Conservation (phyloP, 37 sponge, comb jelly and placozoan genomes). For the Cliona cf. orientalis region DNA sequence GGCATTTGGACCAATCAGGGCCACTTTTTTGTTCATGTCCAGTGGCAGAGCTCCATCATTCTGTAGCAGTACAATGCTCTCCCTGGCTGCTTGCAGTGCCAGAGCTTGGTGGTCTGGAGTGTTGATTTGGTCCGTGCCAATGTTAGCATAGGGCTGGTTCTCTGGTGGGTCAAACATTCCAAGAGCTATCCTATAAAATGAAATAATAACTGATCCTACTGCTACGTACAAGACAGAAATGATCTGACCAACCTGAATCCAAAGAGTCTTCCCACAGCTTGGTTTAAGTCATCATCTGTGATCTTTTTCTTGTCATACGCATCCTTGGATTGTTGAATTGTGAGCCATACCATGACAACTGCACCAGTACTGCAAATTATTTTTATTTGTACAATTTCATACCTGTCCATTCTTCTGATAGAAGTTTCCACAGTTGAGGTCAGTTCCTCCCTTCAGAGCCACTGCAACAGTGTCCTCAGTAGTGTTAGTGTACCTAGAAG, state of each 20-base stretch:
- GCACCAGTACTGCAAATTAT: no score
- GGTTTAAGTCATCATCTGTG: constrained; percentile 50
- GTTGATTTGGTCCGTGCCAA: constrained; percentile 59
- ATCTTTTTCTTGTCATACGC: constrained; percentile 73
- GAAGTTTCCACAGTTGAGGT: constrained; percentile 82
- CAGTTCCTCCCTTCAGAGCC: constrained; percentile 77
- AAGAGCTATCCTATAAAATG: constrained; percentile 68
- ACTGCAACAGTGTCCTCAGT: constrained; percentile 55
- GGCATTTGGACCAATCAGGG: constrained; percentile 80
- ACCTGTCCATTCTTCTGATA: constrained; percentile 62
- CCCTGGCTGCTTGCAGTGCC: constrained; percentile 72
- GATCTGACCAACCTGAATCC: constrained; percentile 41
- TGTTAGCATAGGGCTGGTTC: constrained; percentile 59
- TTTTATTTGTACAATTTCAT: no score
- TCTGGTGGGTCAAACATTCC: constrained; percentile 80
- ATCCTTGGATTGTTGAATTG: no score
- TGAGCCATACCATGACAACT: no score
- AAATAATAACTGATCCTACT: no score
- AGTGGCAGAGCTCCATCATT: constrained; percentile 75
- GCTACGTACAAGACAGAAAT: no score
- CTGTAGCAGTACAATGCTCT: constrained; percentile 74
- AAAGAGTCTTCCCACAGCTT: constrained; percentile 67
- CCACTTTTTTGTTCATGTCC: constrained; percentile 24
- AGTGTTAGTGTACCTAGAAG: constrained; percentile 58
- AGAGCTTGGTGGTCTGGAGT: constrained; percentile 60